phyloP scores from a whole-genome alignment of 2,888 invertebrate species.

The Deladenus siricidicola region DNA sequence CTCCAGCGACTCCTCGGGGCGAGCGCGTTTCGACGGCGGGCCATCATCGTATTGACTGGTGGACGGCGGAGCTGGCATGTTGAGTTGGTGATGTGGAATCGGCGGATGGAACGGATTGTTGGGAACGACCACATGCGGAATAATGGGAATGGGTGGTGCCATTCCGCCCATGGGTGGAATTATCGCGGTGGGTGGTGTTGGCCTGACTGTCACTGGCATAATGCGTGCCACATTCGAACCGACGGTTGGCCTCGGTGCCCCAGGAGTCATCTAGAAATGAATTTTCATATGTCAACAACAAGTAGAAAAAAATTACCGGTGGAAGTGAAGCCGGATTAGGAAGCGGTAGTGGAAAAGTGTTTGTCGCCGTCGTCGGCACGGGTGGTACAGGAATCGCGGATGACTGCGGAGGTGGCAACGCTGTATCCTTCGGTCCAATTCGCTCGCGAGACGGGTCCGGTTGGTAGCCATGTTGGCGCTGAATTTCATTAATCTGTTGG shows the following conservation, averaged over 20 bases:
- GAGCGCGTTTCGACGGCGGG: constrained; percentile 80
- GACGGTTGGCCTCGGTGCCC: neutral
- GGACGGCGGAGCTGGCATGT: constrained; percentile 17
- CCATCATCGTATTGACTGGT: constrained; percentile 4
- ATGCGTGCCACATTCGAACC: constrained; percentile 14
- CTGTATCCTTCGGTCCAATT: constrained; percentile 2
- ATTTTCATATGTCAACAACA: too few species aligned
- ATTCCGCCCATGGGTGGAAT: constrained; percentile 11
- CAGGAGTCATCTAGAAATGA: neutral
- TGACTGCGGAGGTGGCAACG: neutral
- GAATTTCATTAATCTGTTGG: constrained; percentile 40
- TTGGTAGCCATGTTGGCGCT: constrained; percentile 47
- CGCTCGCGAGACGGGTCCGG: constrained; percentile 62
- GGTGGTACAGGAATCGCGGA: constrained; percentile 7
- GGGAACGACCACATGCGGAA: constrained; percentile 7
- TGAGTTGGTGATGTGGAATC: too few species aligned
- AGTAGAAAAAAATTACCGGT: neutral
- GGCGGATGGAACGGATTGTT: constrained; percentile 8
- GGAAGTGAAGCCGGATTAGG: constrained; percentile 11
- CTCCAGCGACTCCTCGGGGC: constrained; percentile 88
- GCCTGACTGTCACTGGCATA: constrained; percentile 5
- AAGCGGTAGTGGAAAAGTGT: constrained; percentile 7
- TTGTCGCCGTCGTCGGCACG: constrained; percentile 6
- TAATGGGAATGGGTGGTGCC: constrained; percentile 14
- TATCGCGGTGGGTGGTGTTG: constrained; percentile 3